These are phyloP conservation scores for Troglohyphantes excavatus DNA, from an alignment of 2,888 invertebrate genomes.

Conservation along the genomic window DNA sequence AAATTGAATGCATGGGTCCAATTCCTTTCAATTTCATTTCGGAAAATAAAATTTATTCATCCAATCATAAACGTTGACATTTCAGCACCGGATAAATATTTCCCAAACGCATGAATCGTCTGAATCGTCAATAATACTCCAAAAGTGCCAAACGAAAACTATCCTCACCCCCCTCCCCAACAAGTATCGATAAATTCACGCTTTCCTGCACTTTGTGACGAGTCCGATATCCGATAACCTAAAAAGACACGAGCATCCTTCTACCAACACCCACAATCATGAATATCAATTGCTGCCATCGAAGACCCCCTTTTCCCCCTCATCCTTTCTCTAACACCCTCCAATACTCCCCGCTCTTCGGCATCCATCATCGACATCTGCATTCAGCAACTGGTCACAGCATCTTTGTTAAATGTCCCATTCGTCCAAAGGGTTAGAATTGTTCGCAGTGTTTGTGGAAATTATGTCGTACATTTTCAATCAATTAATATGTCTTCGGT, in stretches of 20 bases:
- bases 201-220: conserved; percentile 31
- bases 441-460: too few species aligned
- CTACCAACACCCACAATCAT: conserved; percentile 57
- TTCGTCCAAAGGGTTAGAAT: too few species aligned
- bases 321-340: conserved; percentile 34
- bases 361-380: conserved; percentile 73
- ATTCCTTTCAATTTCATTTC: too few species aligned
- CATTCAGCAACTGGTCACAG: conserved; percentile 19
- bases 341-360: conserved; percentile 40
- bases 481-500: too few species aligned
- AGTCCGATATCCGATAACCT: conserved; percentile 60
- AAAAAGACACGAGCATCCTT: conserved; percentile 53
- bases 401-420: too few species aligned
- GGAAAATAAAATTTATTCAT: not conserved
- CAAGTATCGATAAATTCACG: conserved; percentile 40
- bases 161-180: not conserved
- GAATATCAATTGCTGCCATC: conserved; percentile 75
- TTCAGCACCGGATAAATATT: not conserved
- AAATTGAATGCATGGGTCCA: too few species aligned
- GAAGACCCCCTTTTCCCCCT: not conserved
- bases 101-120: not conserved
- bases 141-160: conserved; percentile 4
- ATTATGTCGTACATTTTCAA: too few species aligned
- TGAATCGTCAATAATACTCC: not conserved
- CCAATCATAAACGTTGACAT: not conserved